These are phyloP conservation scores for Aix galericulata DNA, from an alignment of 2,113 vertebrate species.

Conservation along the genomic window DNA sequence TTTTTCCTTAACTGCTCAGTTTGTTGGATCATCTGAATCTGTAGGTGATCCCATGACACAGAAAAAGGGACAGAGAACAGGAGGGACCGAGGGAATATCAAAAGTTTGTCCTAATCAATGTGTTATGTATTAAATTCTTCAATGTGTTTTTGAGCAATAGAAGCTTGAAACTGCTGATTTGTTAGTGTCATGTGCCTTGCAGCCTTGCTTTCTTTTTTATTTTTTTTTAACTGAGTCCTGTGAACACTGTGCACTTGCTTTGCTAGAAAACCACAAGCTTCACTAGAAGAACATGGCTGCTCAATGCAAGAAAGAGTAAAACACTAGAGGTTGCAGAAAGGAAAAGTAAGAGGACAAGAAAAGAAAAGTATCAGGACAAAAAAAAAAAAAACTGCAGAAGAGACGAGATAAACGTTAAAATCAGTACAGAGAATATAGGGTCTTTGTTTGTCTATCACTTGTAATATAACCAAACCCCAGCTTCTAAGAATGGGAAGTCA, in stretches of 20 bases:
- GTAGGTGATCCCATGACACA: background rate
- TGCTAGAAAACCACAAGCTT: conserved; percentile 28
- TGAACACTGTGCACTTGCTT: background rate
- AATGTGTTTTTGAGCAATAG: background rate
- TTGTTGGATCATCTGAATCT: background rate
- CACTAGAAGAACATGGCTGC: background rate
- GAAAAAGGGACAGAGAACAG: background rate
- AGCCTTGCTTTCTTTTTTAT: background rate
- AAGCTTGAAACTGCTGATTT: background rate
- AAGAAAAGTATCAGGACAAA: background rate
- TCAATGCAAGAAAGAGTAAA: background rate
- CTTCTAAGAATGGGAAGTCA: background rate
- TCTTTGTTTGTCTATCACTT: background rate
- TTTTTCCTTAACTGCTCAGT: background rate
- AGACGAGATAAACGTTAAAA: background rate
- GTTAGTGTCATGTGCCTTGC: background rate
- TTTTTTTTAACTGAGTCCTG: background rate
- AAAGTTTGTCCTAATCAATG: background rate
- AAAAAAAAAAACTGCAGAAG: background rate
- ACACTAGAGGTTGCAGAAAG: background rate
- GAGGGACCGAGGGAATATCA: background rate
- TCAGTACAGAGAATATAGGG: background rate
- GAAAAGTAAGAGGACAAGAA: background rate
- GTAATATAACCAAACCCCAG: background rate
- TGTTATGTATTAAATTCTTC: background rate